Percentiles rank a stretch among this genome's conserved stretches.
Conservation (phyloP, 2,888 invertebrate genomes). For the Chymomyza fuscimana region DNA sequence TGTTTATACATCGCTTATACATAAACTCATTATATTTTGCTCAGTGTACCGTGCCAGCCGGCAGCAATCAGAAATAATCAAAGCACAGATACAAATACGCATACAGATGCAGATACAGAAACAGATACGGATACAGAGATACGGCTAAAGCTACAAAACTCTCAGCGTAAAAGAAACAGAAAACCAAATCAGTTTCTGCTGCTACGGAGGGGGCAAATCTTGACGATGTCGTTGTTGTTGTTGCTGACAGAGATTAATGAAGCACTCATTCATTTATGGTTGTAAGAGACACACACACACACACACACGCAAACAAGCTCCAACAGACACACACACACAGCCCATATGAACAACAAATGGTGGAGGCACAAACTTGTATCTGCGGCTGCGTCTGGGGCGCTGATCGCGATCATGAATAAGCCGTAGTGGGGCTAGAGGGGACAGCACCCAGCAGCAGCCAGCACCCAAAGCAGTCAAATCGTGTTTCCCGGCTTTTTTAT, state of each 20-base stretch:
- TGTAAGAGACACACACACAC: slow-evolving; percentile 51
- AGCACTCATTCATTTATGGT: slow-evolving; percentile 63
- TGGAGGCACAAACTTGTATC: slow-evolving; percentile 26
- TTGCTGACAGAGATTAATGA: slow-evolving; percentile 74
- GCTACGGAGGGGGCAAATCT: background rate
- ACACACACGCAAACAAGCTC: slow-evolving; percentile 15
- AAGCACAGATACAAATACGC: slow-evolving; percentile 45
- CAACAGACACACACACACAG: slow-evolving; percentile 19
- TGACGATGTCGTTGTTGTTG: background rate
- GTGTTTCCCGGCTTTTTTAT: slow-evolving; percentile 33
- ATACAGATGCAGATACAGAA: slow-evolving; percentile 18
- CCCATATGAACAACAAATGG: slow-evolving; percentile 11
- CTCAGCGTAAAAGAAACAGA: slow-evolving; percentile 42
- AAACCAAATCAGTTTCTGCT: slow-evolving; percentile 32
- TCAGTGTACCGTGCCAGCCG: background rate
- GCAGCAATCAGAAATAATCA: slow-evolving; percentile 39
- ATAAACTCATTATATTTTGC: background rate
- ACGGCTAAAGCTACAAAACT: slow-evolving; percentile 21
- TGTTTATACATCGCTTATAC: background rate
- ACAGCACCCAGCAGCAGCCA: slow-evolving; percentile 29
- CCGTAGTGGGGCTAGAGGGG: background rate
- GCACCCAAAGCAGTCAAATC: slow-evolving; percentile 17
- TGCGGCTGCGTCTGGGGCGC: slow-evolving; percentile 16
- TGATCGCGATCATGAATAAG: slow-evolving; percentile 1
- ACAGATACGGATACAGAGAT: slow-evolving; percentile 28